Conservation (phyloP, 2,888 invertebrate species). For the Xiphydria camelus region DNA sequence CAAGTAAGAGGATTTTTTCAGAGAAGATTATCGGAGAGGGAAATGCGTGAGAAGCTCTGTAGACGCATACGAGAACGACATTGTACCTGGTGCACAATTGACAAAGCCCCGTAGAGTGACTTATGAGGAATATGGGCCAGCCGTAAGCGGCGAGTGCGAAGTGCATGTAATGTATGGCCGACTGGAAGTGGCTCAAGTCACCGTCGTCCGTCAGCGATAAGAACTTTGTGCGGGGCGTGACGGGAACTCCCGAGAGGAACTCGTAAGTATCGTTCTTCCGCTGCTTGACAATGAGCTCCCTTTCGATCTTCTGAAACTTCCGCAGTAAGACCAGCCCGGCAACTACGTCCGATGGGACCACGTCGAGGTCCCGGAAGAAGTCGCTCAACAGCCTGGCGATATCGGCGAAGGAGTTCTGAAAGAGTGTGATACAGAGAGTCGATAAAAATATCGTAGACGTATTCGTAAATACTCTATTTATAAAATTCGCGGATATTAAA, state of each 20-base stretch:
- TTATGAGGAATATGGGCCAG: conserved; percentile 84
- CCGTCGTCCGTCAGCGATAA: conserved; percentile 75
- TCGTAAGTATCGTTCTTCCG: conserved; percentile 81
- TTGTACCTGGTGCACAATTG: conserved; percentile 67
- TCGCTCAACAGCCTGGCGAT: conserved; percentile 82
- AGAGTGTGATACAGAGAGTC: conserved; percentile 2
- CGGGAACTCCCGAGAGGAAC: conserved; percentile 82
- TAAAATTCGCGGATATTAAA: too few species aligned
- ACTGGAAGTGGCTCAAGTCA: conserved; percentile 71
- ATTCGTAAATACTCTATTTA: too few species aligned
- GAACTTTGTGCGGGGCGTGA: conserved; percentile 81
- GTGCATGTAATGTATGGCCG: conserved; percentile 81
- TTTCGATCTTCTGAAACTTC: conserved; percentile 78
- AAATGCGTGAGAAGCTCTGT: not conserved
- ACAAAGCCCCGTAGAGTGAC: conserved; percentile 72
- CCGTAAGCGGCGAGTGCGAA: conserved; percentile 86
- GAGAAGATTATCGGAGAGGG: not conserved
- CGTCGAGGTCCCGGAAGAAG: conserved; percentile 85
- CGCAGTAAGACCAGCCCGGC: conserved; percentile 80
- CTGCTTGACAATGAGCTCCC: conserved; percentile 75
- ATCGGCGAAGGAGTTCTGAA: conserved; percentile 80
- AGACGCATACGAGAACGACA: not conserved
- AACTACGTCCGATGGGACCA: conserved; percentile 85
- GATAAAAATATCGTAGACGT: too few species aligned
- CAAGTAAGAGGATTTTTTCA: not conserved